Evolutionary conservation across 2,888 invertebrate species (phyloP), one percentile per base, ranked within the genome.

Genomic region (Acleris cristana): DNA sequence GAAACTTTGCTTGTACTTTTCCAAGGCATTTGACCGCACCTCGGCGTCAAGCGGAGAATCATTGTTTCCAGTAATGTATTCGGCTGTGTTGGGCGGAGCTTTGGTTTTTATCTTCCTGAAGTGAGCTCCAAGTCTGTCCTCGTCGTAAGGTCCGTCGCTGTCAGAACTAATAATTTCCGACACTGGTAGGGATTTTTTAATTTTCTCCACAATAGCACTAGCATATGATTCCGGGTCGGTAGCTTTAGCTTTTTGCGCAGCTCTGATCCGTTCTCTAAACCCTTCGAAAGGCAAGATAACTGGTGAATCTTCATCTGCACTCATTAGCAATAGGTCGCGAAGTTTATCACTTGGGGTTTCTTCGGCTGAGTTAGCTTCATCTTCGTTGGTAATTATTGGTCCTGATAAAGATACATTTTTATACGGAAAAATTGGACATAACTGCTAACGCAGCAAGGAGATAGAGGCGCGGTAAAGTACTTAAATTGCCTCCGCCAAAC

Each of bases 111-210:
- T 81, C 74, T 92, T 91, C 16, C 90, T 81, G 65, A 86, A 88
- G 76, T 92, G 91, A 3, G 93, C 94, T 54, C 93, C 91, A 8
- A 93, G 75, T 16, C 94, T 88, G 70, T 94, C 87, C 76, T 94
- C 94, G 61, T 93, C 93, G 18, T 87, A 85, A 12, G 85, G 80
- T 58, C 81, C 77, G 51, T 83, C 84, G 21, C 83, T 82, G 52
- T 90, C 87, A 66, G 82, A 79, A 51, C 73, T 72, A 44, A 69
- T 63, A 53, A 76, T 71, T 48, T 77, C 71, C 2, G 69, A 68
- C 18, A 79, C 77, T 53, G 80, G 69, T 57, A 90, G 57, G 26
- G 91, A 90, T 74, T 93, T 92, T 71, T 92, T 92, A 72, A 88
- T 84, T 71, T 90, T 90, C 4, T 86, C 86, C 2, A 82, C 76